Percentiles rank a stretch among this genome's conserved stretches.
These are phyloP conservation scores for Tribolium freemani DNA, from an alignment of 2,888 invertebrate genomes.

Conservation along the genomic window DNA sequence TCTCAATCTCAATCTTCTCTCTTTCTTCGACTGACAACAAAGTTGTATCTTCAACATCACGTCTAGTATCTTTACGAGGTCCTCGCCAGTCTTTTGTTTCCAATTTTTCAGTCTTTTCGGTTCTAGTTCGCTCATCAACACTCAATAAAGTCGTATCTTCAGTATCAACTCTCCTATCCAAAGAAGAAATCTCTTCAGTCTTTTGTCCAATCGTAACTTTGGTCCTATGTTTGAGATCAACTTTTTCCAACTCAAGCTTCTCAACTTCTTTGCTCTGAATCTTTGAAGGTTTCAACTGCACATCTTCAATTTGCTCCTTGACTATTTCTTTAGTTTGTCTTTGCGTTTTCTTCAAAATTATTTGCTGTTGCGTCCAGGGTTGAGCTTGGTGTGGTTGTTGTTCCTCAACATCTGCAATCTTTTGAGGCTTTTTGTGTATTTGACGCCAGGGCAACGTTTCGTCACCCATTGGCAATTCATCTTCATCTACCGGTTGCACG, in stretches of 20 bases:
- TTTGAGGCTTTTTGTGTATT: constrained; percentile 37
- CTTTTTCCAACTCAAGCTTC: constrained; percentile 64
- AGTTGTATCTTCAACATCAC: constrained; percentile 55
- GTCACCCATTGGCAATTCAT: constrained; percentile 70
- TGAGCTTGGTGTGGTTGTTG: constrained; percentile 61
- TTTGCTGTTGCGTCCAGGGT: constrained; percentile 78
- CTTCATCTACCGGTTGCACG: constrained; percentile 64
- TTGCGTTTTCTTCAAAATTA: constrained; percentile 70
- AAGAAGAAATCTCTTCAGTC: constrained; percentile 36
- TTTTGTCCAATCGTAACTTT: constrained; percentile 33
- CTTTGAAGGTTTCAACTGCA: constrained; percentile 73
- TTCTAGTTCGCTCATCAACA: constrained; percentile 49
- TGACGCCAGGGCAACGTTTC: constrained; percentile 72
- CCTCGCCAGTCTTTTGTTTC: constrained; percentile 49
- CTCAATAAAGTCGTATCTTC: constrained; percentile 57
- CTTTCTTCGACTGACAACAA: constrained; percentile 54
- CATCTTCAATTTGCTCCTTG: constrained; percentile 66
- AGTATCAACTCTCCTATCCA: constrained; percentile 34
- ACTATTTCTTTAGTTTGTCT: constrained; percentile 64
- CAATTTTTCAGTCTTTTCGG: constrained; percentile 39
- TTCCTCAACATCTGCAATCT: constrained; percentile 44
- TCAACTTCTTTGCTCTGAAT: constrained; percentile 62
- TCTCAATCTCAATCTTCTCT: constrained; percentile 44
- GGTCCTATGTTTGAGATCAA: constrained; percentile 70
- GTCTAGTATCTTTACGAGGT: constrained; percentile 44